A percentile compares a stretch with the other conserved stretches of the same genome.
These are phyloP conservation scores for Neoarius graeffei DNA, from an alignment of 2,113 vertebrate genomes.

Conservation along the genomic window DNA sequence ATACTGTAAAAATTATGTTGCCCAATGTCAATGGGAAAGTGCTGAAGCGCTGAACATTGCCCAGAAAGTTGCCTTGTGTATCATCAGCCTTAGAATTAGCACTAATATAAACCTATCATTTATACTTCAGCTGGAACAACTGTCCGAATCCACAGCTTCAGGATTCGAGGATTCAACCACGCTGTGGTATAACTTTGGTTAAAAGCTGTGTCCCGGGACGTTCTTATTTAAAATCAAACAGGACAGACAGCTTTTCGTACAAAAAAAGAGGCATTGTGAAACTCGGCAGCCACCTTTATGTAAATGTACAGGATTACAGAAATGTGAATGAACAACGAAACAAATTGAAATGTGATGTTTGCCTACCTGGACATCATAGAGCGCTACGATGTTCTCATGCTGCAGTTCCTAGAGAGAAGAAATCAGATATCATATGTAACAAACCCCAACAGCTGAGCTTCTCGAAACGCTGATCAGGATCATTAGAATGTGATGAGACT, in stretches of 20 bases:
- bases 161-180: not conserved
- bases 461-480: slow-evolving; percentile 5
- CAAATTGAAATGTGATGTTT: slow-evolving; percentile 42
- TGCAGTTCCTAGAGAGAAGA: slow-evolving; percentile 87
- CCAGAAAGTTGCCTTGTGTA: no score
- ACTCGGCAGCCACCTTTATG: not conserved
- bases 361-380: slow-evolving; percentile 96
- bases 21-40: no score
- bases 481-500: not conserved
- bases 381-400: slow-evolving; percentile 97
- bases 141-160: not conserved
- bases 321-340: not conserved
- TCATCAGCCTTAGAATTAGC: no score
- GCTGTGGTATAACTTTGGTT: not conserved
- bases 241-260: not conserved
- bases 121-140: no score
- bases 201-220: slow-evolving; percentile 10
- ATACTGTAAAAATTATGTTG: no score
- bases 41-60: no score
- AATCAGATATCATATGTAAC: not conserved
- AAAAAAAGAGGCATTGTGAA: not conserved
- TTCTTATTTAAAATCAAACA: not conserved
- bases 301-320: not conserved
- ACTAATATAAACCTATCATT: not conserved
- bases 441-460: not conserved